These are phyloP conservation scores for Tinea semifulvella DNA, from an alignment of 2,888 invertebrate genomes.

Conservation along the genomic window DNA sequence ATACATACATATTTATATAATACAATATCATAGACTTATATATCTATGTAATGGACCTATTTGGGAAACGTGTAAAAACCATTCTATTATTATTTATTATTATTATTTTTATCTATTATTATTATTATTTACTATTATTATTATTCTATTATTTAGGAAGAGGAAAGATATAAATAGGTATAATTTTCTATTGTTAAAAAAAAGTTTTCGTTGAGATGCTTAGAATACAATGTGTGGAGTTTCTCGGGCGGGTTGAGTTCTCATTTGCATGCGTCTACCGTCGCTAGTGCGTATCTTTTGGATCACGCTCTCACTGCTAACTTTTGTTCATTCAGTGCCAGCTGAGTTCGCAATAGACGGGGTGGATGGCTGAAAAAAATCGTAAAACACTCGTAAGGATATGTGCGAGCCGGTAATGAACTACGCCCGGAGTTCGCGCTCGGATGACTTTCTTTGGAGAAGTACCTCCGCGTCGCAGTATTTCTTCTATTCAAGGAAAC, in stretches of 20 bases:
- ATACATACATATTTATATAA: too few relatives aligned
- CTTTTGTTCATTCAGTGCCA: slow-evolving; percentile 11
- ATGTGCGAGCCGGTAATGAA: slow-evolving; percentile 16
- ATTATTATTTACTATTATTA: too few relatives aligned
- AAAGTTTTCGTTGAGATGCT: slow-evolving; percentile 29
- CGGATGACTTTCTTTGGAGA: slow-evolving; percentile 14
- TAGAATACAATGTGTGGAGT: neutral
- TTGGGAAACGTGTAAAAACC: too few relatives aligned
- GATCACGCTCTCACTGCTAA: slow-evolving; percentile 10
- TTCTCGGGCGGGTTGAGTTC: neutral
- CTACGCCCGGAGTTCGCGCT: slow-evolving; percentile 15
- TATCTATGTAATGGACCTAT: too few relatives aligned
- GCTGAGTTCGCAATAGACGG: slow-evolving; percentile 13
- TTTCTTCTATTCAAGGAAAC: slow-evolving; percentile 16
- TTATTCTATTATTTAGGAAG: too few relatives aligned
- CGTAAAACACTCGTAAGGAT: slow-evolving; percentile 7
- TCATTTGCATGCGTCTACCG: slow-evolving; percentile 11
- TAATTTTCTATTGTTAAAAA: slow-evolving; percentile 28
- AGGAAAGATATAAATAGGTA: too few relatives aligned
- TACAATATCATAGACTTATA: too few relatives aligned
- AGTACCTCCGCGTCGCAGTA: slow-evolving; percentile 14
- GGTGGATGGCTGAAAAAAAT: slow-evolving; percentile 3
- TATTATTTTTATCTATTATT: too few relatives aligned
- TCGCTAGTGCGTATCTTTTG: slow-evolving; percentile 8
- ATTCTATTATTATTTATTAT: too few relatives aligned